Base-by-base conservation (phyloP, 2,888 invertebrate genomes). In the Tinea pellionella region DNA sequence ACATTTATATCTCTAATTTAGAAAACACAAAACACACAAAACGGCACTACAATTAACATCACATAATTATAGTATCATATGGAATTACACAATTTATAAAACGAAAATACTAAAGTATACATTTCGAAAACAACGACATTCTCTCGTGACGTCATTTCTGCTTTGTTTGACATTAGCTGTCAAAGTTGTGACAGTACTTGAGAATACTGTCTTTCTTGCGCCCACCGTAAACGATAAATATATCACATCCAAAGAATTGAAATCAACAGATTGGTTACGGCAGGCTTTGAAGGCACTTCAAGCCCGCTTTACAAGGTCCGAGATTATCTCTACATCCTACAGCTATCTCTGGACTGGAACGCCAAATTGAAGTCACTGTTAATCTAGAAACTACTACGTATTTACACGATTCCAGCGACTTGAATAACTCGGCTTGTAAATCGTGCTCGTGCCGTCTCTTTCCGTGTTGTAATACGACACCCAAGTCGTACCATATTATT, bases 1-100 rank as follows among this genome's bases (percentile, higher is more conserved):
- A 81, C 68, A 60, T 68, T 74, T 77, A 80, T 80, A 78, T 77
- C 76, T 80, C 74, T 75, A 77, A 78, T 66, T 66, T 69, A 73
- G 67, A 63, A 12, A 73, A 77, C 71, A 73, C 74, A 74, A n/a
- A 73, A 68, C 71, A 71, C 77, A 71, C 77, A 68, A 69, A 53
- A 70, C 69, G 37, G 24, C 47, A 59, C 69, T 69, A 69, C 68
- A 70, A 66, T 47, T 60, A 60, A 60, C 63, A 65, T 66, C 65
- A 69, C 66, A 69, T 67, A n/a, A n/a, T n/a, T n/a, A 70, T 65
- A 69, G 64, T 37, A 12, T 12, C 9, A 37, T 37, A 37, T 37
- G 37, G 37, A 37, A 67, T 47, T 47, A 47, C 47, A n/a, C 4
- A 47, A 47, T 37, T 37, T 37, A 37, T 37, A 37, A 47, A 47